phyloP scores from a whole-genome alignment of 2,797 vertebrate genomes.

The Momotus momota region DNA sequence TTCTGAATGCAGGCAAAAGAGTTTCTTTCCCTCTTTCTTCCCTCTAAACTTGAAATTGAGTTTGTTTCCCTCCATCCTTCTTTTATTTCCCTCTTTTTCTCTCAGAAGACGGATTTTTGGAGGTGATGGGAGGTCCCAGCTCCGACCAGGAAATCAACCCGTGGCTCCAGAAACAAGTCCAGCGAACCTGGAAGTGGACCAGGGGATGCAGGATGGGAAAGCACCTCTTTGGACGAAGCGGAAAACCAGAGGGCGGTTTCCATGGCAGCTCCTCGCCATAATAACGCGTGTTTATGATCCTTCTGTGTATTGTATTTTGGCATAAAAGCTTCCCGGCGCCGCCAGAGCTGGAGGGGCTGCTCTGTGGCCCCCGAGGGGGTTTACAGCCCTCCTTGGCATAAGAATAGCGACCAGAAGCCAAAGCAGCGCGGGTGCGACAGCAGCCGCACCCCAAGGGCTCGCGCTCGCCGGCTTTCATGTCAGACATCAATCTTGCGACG shows the following conservation, averaged over 20 bases:
- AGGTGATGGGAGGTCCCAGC: not conserved
- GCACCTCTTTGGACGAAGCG: not conserved
- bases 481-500: conserved; percentile 62
- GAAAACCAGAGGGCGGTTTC: conserved; percentile 52
- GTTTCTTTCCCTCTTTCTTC: not conserved
- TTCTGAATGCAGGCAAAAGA: not conserved
- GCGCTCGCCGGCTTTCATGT: conserved; percentile 32
- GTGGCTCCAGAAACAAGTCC: not conserved
- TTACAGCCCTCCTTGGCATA: conserved; percentile 77
- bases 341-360: conserved; percentile 65
- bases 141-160: not conserved
- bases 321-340: conserved; percentile 73
- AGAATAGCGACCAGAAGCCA: conserved; percentile 72
- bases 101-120: not conserved
- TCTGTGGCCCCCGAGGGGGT: conserved; percentile 68
- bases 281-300: conserved; percentile 76
- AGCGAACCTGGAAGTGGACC: not conserved
- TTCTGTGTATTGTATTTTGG: conserved; percentile 76
- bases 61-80: not conserved
- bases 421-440: conserved; percentile 54
- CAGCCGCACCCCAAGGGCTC: conserved; percentile 65
- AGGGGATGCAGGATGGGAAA: not conserved
- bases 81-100: not conserved
- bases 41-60: not conserved
- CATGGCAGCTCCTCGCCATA: conserved; percentile 73